These are phyloP conservation scores for Torymus auratus DNA, from an alignment of 2,888 invertebrate genomes.

Conservation along the genomic window DNA sequence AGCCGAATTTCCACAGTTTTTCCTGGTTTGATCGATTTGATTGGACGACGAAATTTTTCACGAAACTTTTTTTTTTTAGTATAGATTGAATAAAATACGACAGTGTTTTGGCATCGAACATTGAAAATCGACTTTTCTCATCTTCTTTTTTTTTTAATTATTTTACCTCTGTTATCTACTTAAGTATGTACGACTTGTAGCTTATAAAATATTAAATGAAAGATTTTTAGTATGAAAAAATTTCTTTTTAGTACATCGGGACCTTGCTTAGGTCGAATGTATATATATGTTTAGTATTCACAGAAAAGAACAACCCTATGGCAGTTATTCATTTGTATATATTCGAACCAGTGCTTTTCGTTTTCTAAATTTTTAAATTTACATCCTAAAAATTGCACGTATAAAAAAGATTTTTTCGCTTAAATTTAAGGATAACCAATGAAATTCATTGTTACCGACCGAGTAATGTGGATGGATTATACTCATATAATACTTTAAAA, in stretches of 20 bases:
- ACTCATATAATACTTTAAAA: too few relatives aligned
- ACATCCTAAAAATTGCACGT: not conserved
- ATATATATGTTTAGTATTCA: conserved; percentile 26
- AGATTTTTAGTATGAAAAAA: conserved; percentile 7
- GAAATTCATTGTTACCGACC: not conserved
- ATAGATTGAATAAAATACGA: conserved; percentile 52
- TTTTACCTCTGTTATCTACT: conserved; percentile 16
- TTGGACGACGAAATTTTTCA: conserved; percentile 40
- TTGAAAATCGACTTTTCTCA: conserved; percentile 55
- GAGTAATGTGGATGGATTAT: not conserved
- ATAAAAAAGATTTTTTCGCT: not conserved
- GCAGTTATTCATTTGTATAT: conserved; percentile 18
- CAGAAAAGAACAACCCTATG: conserved; percentile 26
- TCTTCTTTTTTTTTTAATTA: conserved; percentile 3
- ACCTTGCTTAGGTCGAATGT: conserved; percentile 9
- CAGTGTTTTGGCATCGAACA: conserved; percentile 60
- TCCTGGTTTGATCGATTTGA: conserved; percentile 46
- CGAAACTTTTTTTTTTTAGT: conserved; percentile 28
- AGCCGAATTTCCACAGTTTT: conserved; percentile 53
- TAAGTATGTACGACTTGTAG: conserved; percentile 17
- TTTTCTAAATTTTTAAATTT: not conserved
- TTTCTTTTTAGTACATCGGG: conserved; percentile 5
- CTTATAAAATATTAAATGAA: conserved; percentile 36
- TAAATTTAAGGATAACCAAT: not conserved
- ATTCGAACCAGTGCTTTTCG: conserved; percentile 41